These are phyloP conservation scores for Pentalonia nigronervosa DNA, from an alignment of 1,140 invertebrate genomes.

Conservation along the genomic window DNA sequence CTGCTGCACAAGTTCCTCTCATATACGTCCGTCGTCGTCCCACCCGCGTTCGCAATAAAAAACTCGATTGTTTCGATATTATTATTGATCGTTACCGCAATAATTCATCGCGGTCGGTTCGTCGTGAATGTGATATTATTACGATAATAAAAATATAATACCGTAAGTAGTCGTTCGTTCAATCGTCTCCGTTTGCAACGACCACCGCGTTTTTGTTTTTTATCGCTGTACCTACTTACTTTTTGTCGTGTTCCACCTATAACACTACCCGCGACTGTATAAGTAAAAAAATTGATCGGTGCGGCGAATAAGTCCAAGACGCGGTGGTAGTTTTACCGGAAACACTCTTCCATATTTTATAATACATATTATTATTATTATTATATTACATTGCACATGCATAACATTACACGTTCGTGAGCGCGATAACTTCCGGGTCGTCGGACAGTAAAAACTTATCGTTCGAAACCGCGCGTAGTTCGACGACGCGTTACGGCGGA, in stretches of 20 bases:
- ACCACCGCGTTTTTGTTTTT: neutral
- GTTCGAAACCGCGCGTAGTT: neutral
- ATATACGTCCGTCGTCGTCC: neutral
- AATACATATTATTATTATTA: neutral
- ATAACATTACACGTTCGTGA: neutral
- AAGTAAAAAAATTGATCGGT: neutral
- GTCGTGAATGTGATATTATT: neutral
- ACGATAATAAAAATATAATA: conserved; percentile 5
- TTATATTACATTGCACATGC: too few species aligned
- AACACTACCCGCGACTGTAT: neutral
- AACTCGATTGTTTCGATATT: neutral
- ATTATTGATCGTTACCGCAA: neutral
- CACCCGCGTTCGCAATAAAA: neutral
- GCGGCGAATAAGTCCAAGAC: neutral
- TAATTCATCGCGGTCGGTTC: neutral
- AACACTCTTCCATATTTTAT: neutral
- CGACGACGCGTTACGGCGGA: neutral
- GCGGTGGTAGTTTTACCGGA: neutral
- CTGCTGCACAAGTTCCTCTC: neutral
- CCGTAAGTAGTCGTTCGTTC: neutral
- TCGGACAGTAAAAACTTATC: conserved; percentile 27
- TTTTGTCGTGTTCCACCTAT: neutral
- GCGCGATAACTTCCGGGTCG: neutral
- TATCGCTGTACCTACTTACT: neutral
- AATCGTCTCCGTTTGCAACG: neutral